Evolutionary conservation across 2,888 invertebrate species (phyloP), one percentile per base, ranked within the genome.

Genomic region (Cremastinae sp.): DNA sequence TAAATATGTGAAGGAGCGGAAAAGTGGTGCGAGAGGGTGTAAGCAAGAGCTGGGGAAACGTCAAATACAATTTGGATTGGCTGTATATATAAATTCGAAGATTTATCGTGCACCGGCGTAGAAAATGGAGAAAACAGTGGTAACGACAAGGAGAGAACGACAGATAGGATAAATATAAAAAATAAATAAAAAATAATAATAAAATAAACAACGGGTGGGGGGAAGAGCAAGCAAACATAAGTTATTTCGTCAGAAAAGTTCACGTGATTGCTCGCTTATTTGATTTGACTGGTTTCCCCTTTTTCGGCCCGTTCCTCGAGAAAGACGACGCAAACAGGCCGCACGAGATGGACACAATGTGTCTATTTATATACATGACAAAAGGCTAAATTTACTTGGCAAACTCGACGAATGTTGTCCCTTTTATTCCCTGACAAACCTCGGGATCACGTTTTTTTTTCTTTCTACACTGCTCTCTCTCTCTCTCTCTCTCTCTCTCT

Each of bases 241-340:
- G 56, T 65, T n/a, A n/a, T n/a, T 59, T 59, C 49, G 51, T 43
- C 54, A 41, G 49, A 36, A 54, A 73, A 68, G 45, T 74, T 36
- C 36, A 28, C 74, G 64, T 70, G 69, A 74, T 74, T 74, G 74
- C 74, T 69, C 69, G 49, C 69, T 74, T 74, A 74, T 74, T 74
- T 74, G 64, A 74, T 74, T 74, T 74, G 43, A 58, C 58, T 38
- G 58, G 58, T 56, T 74, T 70, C 58, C 68, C 62, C 36, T 66
- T 56, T 51, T 41, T 43, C 8, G 9, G 36, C 45, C 28, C 47
- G 22, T 36, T 36, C 47, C 34, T 41, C 22, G n/a, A 28, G 28
- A 5, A 28, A 28, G 2, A 65, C 51, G 69, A 59, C 41, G 69
- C 58, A 69, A 70, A 74, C 58, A 74, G 53, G 51, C 41, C 53